Base-by-base conservation (phyloP, 2,797 vertebrate species). In the Lepilemur ruficaudatus region DNA sequence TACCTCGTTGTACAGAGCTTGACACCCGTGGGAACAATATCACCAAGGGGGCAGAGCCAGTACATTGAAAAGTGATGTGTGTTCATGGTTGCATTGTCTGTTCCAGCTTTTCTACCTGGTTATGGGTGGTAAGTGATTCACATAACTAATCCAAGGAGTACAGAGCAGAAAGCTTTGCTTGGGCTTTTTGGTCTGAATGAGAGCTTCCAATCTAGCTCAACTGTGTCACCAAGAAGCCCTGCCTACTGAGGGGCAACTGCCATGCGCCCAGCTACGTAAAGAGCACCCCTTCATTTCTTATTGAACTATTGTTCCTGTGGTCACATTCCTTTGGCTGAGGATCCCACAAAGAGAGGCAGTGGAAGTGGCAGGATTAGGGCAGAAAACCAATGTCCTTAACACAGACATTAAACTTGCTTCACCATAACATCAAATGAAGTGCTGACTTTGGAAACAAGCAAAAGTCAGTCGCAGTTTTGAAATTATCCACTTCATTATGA, bases 381-480 rank as follows among this genome's bases (percentile, higher is more conserved):
- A 35, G 3, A 50, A 78, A 76, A 63, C 72, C 63, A 22, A 46
- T 38, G 46, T 57, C n/a, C 23, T 61, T 75, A 72, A 88, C 50
- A 70, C 1, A 28, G 41, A 76, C 50, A 41, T 23, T n/a, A 69
- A 28, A 38, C 22, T 87, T 78, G 90, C 65, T 87, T 81, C 46
- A 92, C 5, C 30, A 14, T n/a, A 85, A 52, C 25, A 84, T 78
- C 69, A 78, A 69, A 63, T 59, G n/a, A 67, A 41, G 15, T 43
- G n/a, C 32, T 76, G 32, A 94, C 41, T 80, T 65, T 43, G 48
- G 84, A 83, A 91, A 75, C 38, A 82, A 90, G 73, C 43, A 38
- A 52, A 91, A 55, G n/a, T 73, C 22, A 69, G 38, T 65, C 7
- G 35, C 13, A 28, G 65, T n/a, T 83, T 89, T 82, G 80, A 96